These are phyloP conservation scores for Neosilurus hyrtlii DNA, from an alignment of 2,797 vertebrate genomes.

Conservation along the genomic window DNA sequence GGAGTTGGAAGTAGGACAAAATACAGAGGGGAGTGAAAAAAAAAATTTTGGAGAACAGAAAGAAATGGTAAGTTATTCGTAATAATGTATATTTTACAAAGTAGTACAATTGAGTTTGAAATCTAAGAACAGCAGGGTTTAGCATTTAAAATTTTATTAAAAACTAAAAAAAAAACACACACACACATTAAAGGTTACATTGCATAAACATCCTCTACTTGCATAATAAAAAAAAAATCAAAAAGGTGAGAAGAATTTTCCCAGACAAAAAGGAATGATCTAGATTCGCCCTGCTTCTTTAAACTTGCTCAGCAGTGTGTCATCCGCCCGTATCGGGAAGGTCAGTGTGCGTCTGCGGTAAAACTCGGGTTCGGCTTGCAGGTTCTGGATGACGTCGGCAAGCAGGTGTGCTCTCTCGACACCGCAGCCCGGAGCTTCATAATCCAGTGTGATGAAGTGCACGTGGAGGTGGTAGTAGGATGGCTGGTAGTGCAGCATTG, in stretches of 20 bases:
- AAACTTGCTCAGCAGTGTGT: conserved; percentile 77
- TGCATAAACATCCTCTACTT: no score
- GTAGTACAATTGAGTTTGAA: not conserved
- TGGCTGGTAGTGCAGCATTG: conserved; percentile 94
- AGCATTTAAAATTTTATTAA: not conserved
- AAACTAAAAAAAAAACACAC: not conserved
- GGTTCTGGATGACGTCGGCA: conserved; percentile 84
- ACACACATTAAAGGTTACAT: not conserved
- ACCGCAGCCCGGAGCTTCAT: conserved; percentile 79
- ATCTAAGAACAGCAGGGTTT: not conserved
- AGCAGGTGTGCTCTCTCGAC: conserved; percentile 92
- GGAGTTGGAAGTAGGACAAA: not conserved
- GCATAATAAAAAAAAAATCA: no score
- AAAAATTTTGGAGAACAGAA: not conserved
- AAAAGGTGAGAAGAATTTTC: no score
- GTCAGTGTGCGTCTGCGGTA: conserved; percentile 79
- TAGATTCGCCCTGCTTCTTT: conserved; percentile 72
- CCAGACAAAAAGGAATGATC: not conserved
- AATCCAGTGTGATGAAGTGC: conserved; percentile 87
- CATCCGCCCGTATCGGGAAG: conserved; percentile 78
- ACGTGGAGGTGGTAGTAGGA: conserved; percentile 94
- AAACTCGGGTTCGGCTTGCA: conserved; percentile 70
- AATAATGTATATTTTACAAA: not conserved
- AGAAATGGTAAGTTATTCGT: not conserved
- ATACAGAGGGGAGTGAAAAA: not conserved